These are phyloP conservation scores for Acleris holmiana DNA, from an alignment of 2,888 invertebrate species.

Conservation along the genomic window DNA sequence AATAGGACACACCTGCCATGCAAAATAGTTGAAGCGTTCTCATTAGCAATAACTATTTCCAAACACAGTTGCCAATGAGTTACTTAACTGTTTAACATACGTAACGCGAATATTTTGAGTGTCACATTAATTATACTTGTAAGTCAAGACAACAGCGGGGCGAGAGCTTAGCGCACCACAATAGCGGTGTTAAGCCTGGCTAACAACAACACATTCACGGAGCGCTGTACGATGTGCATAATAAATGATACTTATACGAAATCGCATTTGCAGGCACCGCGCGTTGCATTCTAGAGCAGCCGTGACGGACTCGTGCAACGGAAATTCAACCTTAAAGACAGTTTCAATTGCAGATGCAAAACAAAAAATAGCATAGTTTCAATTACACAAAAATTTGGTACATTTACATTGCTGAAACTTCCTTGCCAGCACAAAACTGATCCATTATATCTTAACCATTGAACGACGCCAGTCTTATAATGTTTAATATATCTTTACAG, in stretches of 20 bases:
- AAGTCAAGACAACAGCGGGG: constrained; percentile 29
- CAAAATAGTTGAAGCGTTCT: constrained; percentile 29
- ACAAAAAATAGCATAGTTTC: too few relatives aligned
- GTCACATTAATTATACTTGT: constrained; percentile 37
- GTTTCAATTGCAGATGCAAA: too few relatives aligned
- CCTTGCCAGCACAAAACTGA: too few relatives aligned
- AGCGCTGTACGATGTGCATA: constrained; percentile 33
- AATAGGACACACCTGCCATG: constrained; percentile 25
- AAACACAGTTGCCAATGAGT: constrained; percentile 33
- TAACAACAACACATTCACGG: constrained; percentile 36
- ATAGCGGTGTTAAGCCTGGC: constrained; percentile 23
- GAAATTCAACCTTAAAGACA: too few relatives aligned
- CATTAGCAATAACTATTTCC: constrained; percentile 31
- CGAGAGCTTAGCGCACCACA: constrained; percentile 23
- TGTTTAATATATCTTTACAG: neutral
- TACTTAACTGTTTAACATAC: constrained; percentile 35
- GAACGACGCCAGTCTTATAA: neutral
- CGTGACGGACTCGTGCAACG: constrained; percentile 9
- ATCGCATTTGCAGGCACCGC: constrained; percentile 31
- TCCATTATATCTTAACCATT: too few relatives aligned
- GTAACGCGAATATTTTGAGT: constrained; percentile 34
- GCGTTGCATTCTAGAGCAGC: constrained; percentile 37
- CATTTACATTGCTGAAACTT: too few relatives aligned
- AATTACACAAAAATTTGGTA: too few relatives aligned
- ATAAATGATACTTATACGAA: constrained; percentile 35